Evolutionary conservation across 2,888 invertebrate genomes (phyloP).

Genomic region (Noctuana brunneofusca): DNA sequence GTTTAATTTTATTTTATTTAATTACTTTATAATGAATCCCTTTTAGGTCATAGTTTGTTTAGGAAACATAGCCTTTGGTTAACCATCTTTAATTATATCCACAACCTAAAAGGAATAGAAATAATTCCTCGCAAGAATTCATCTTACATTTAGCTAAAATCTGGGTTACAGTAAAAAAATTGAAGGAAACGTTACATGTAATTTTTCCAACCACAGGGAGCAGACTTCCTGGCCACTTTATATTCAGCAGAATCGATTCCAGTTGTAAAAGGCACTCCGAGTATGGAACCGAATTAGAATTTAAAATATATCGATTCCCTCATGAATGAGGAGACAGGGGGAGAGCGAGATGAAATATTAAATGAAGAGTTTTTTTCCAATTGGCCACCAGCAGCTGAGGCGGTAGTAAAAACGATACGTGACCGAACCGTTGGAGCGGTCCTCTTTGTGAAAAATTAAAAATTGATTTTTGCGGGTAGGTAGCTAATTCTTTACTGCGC

Average conservation of each 20-base stretch:
- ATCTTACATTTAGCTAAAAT: not conserved
- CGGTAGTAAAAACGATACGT: conserved; percentile 77
- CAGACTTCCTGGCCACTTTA: conserved; percentile 54
- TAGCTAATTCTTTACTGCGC: conserved; percentile 26
- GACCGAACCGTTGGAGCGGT: conserved; percentile 48
- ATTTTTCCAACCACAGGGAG: conserved; percentile 32
- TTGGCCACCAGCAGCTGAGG: conserved; percentile 72
- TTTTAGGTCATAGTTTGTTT: too few species aligned
- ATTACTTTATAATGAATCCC: too few species aligned
- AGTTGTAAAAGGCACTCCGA: conserved; percentile 66
- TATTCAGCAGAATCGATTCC: conserved; percentile 69
- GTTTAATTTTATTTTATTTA: too few species aligned
- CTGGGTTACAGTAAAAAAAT: conserved; percentile 11
- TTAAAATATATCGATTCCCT: conserved; percentile 77
- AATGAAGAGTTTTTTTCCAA: conserved; percentile 67
- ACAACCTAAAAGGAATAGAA: too few species aligned
- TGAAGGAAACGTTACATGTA: conserved; percentile 8
- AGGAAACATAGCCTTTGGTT: too few species aligned
- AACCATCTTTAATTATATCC: too few species aligned
- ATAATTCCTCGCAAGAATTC: too few species aligned
- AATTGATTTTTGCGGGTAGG: conserved; percentile 29
- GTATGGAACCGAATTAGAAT: conserved; percentile 72
- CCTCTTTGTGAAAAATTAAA: conserved; percentile 34
- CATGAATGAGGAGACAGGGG: conserved; percentile 49
- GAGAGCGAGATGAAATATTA: conserved; percentile 66